These are phyloP conservation scores for Anneissia japonica DNA, from an alignment of 35 echinoderm and acorn worm genomes.

Conservation along the genomic window DNA sequence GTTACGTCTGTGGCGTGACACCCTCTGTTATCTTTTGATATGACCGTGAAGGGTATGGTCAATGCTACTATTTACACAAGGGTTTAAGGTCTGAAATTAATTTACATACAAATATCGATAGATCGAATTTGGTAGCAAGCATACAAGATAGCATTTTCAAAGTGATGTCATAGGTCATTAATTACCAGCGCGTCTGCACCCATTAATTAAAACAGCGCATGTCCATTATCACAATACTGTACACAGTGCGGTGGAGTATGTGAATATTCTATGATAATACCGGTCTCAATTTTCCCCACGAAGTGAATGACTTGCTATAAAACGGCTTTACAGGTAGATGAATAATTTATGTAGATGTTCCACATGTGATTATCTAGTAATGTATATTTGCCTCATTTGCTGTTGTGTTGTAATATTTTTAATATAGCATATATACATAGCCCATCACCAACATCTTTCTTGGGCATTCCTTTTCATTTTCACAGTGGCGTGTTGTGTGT, in stretches of 20 bases:
- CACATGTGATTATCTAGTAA: neutral
- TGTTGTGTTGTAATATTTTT: neutral
- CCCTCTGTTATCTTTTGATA: neutral
- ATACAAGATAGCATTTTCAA: neutral
- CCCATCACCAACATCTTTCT: neutral
- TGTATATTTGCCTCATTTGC: neutral
- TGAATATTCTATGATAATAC: neutral
- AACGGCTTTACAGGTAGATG: slow-evolving; percentile 1
- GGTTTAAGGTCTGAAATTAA: neutral
- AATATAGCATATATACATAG: no score
- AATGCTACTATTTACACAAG: neutral
- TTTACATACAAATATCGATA: neutral
- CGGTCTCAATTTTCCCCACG: neutral
- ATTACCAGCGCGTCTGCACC: neutral
- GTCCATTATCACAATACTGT: neutral
- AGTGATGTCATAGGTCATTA: neutral
- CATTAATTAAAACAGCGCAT: neutral
- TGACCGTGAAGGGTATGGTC: neutral
- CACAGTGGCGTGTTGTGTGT: neutral
- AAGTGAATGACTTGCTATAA: neutral
- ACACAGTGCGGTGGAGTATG: neutral
- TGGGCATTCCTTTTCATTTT: neutral
- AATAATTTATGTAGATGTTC: neutral
- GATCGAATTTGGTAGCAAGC: neutral
- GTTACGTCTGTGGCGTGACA: neutral